Evolutionary conservation across 2,888 invertebrate genomes (phyloP), one percentile per base, ranked within the genome.

Genomic region (Rhogogaster chlorosoma): DNA sequence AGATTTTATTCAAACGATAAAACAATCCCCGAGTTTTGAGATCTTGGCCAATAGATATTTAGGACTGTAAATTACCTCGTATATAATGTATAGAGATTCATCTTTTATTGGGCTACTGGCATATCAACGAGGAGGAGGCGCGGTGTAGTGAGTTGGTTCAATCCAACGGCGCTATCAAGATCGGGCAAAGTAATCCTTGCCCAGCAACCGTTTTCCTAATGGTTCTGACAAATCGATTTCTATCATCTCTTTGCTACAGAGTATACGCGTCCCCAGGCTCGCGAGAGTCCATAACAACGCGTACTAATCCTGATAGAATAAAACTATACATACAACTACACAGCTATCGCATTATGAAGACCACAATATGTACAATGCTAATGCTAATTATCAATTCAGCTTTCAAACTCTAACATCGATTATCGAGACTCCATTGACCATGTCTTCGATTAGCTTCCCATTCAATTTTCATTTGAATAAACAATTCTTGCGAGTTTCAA

Each of bases 211-310:
- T 80, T 38, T 67, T 10, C 75, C 80, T 86, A 86, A 87, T 86
- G 86, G 85, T 78, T 84, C 85, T 83, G 84, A 86, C 86, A 85
- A 87, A 87, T 87, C 82, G 84, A 86, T 85, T 85, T 84, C 84
- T 84, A 73, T 53, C 84, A 85, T 64, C 75, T 83, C 78, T 29
- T 45, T 53, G n/a, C 53, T 53, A n/a, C n/a, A 53, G 4, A 9
- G 49, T 26, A 42, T 75, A 53, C 10, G 22, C 49, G 49, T 29
- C 70, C 70, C n/a, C 9, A 18, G 38, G 36, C 32, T 12, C 12
- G 3, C 5, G 4, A 42, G 42, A 22, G 29, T 49, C 12, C 38
- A 22, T 32, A 36, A 70, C 29, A n/a, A 36, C 70, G 36, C 22
- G 61, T 61, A 75, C 42, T 45, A 15, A 45, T 75, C 32, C 78